These are phyloP conservation scores for Brachionus asplanchnoidis DNA, from an alignment of 1,140 invertebrate species.

Conservation along the genomic window DNA sequence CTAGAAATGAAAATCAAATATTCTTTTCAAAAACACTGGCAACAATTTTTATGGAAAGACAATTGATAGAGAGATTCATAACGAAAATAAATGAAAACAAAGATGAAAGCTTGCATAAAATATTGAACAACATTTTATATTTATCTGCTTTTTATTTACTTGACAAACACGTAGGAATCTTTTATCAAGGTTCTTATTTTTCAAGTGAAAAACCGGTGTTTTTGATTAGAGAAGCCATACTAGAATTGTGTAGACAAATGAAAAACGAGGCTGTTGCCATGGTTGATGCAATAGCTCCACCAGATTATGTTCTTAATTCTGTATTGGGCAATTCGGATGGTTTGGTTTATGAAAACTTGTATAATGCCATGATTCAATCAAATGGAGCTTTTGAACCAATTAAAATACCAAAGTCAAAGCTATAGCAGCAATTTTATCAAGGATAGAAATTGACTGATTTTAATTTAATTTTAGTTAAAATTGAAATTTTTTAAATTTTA, in stretches of 20 bases:
- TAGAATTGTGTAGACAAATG: conserved; percentile 63
- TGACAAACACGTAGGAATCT: conserved; percentile 50
- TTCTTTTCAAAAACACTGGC: not conserved
- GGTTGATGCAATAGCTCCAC: conserved; percentile 78
- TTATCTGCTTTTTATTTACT: conserved; percentile 39
- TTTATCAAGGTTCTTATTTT: conserved; percentile 56
- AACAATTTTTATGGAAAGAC: conserved; percentile 37
- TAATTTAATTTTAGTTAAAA: not conserved
- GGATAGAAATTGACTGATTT: not conserved
- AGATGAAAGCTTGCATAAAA: not conserved
- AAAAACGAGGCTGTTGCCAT: conserved; percentile 70
- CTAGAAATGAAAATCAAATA: conserved; percentile 38
- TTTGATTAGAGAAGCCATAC: conserved; percentile 58
- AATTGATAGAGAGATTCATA: conserved; percentile 11
- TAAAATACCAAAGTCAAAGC: not conserved
- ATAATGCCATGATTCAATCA: conserved; percentile 38
- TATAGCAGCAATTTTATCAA: not conserved
- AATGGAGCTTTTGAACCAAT: conserved; percentile 23
- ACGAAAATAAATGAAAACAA: conserved; percentile 23
- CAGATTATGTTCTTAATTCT: conserved; percentile 65
- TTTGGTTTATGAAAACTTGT: conserved; percentile 46
- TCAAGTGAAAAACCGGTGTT: conserved; percentile 47
- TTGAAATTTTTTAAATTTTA: not conserved
- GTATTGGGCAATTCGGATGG: conserved; percentile 53
- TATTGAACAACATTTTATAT: conserved; percentile 25